A percentile compares a stretch with the other conserved stretches of the same genome.
Conservation (phyloP, 1,140 invertebrate genomes). For the Planococcus citri region DNA sequence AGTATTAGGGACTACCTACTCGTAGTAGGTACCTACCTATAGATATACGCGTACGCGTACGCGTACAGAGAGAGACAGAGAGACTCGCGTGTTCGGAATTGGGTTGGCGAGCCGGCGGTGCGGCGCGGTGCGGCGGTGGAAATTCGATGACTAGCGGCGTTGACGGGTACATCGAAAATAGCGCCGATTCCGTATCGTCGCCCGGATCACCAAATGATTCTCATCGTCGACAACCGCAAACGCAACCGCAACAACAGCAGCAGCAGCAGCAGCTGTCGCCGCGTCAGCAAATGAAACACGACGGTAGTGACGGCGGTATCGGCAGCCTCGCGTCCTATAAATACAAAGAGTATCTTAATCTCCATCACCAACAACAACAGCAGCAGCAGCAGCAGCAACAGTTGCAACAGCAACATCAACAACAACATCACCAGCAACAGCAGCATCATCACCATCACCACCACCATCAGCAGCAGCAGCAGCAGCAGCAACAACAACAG, state of each 20-base stretch:
- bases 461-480: too few species aligned
- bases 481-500: too few species aligned
- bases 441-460: not conserved
- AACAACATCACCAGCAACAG: not conserved
- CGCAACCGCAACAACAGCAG: not conserved
- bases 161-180: not conserved
- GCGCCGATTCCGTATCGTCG: not conserved
- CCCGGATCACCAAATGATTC: not conserved
- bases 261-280: slow-evolving; percentile 11
- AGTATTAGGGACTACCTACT: too few species aligned
- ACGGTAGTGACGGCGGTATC: too few species aligned
- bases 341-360: slow-evolving; percentile 22
- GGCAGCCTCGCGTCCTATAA: too few species aligned
- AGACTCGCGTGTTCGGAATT: too few species aligned
- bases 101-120: not conserved
- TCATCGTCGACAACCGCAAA: not conserved
- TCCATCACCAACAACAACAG: not conserved
- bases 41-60: too few species aligned
- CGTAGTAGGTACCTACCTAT: too few species aligned
- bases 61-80: too few species aligned
- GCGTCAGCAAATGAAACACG: not conserved
- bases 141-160: slow-evolving; percentile 11
- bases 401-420: not conserved
- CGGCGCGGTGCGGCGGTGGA: too few species aligned
- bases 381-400: slow-evolving; percentile 13